Percentiles rank a stretch among this genome's conserved stretches.
Evolutionary conservation across 1,140 invertebrate genomes (phyloP).

Genomic region (Paralvinella palmiformis): DNA sequence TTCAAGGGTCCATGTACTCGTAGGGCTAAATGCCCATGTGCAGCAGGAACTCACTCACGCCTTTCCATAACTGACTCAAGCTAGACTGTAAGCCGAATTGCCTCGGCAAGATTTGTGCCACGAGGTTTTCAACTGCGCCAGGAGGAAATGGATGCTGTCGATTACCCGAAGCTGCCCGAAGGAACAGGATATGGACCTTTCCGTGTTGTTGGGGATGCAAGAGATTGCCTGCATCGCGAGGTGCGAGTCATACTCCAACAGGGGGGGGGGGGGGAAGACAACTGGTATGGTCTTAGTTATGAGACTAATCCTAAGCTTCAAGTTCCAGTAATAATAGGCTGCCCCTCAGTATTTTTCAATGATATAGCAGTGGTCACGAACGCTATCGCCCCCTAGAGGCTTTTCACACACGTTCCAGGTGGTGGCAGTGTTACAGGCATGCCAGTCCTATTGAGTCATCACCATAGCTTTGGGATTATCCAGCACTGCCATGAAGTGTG

Average conservation of each 20-base stretch:
- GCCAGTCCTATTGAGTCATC: too few relatives aligned
- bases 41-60: slow-evolving; percentile 16
- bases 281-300: too few relatives aligned
- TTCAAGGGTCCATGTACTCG: too few relatives aligned
- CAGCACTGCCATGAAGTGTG: too few relatives aligned
- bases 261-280: background rate
- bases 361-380: background rate
- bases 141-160: background rate
- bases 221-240: slow-evolving; percentile 37
- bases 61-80: background rate
- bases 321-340: too few relatives aligned
- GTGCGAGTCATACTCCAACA: slow-evolving; percentile 43
- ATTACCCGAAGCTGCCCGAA: slow-evolving; percentile 10
- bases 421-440: too few relatives aligned
- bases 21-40: slow-evolving; percentile 37
- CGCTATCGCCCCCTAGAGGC: too few relatives aligned
- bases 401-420: too few relatives aligned
- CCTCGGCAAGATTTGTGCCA: background rate
- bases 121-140: background rate
- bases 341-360: background rate
- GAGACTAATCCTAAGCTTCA: too few relatives aligned
- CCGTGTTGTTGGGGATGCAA: slow-evolving; percentile 45
- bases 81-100: too few relatives aligned
- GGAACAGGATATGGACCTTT: slow-evolving; percentile 30
- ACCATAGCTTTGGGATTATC: too few relatives aligned